phyloP scores from a whole-genome alignment of 2,113 vertebrate species.

The Antennarius striatus region DNA sequence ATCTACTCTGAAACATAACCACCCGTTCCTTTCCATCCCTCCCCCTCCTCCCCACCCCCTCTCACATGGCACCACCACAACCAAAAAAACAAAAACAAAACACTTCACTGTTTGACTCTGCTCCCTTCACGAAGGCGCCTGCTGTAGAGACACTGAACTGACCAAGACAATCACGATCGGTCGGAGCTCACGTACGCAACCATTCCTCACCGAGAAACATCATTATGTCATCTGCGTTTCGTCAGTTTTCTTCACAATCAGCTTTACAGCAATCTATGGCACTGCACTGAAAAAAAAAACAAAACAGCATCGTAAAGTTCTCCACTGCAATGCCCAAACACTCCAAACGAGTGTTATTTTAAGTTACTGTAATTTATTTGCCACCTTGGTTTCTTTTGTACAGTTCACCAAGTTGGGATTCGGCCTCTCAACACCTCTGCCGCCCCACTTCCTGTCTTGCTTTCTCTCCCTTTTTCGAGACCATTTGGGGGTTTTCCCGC shows the following conservation, averaged over 20 bases:
- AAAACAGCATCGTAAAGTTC: constrained; percentile 50
- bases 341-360: constrained; percentile 62
- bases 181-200: constrained; percentile 40
- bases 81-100: constrained; percentile 2
- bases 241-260: constrained; percentile 47
- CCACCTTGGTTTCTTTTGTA: constrained; percentile 69
- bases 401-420: constrained; percentile 59
- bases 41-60: constrained; percentile 25
- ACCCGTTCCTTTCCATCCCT: constrained; percentile 1
- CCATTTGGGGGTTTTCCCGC: constrained; percentile 57
- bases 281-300: constrained; percentile 75
- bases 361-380: constrained; percentile 81
- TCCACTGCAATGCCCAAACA: constrained; percentile 57
- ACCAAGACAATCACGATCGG: constrained; percentile 80
- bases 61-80: constrained; percentile 27
- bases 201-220: constrained; percentile 25
- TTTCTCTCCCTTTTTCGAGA: constrained; percentile 61
- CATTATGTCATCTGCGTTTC: constrained; percentile 37
- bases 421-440: not conserved
- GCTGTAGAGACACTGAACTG: constrained; percentile 78
- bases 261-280: constrained; percentile 64
- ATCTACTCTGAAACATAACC: not conserved
- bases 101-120: constrained; percentile 51
- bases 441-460: not conserved
- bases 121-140: constrained; percentile 53